A percentile compares a stretch with the other conserved stretches of the same genome.
Conservation (phyloP, 2,797 vertebrate species). For the Darevskia mixta region DNA sequence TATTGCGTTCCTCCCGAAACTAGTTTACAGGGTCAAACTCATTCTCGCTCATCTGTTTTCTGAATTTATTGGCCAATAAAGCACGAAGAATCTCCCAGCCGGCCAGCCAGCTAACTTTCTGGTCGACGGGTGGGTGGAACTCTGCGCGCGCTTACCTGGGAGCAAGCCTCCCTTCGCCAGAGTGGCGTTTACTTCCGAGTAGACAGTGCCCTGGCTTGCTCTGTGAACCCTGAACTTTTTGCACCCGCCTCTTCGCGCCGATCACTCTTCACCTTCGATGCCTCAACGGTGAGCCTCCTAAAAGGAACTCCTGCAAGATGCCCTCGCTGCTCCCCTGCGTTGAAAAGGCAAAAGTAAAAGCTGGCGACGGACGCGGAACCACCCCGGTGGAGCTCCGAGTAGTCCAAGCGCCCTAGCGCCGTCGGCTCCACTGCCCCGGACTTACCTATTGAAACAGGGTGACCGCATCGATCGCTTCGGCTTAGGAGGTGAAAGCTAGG, state of each 20-base stretch:
- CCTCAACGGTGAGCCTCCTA: neutral
- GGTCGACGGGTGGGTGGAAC: no score
- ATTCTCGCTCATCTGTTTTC: neutral
- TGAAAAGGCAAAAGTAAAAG: slow-evolving; percentile 25
- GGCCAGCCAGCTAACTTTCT: neutral
- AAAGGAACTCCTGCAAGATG: neutral
- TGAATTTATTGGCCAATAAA: neutral
- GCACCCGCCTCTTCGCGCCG: neutral
- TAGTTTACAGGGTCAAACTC: neutral
- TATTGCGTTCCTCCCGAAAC: neutral
- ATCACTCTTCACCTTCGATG: neutral
- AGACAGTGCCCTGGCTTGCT: no score
- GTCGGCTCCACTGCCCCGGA: neutral
- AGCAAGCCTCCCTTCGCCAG: neutral
- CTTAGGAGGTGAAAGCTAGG: neutral
- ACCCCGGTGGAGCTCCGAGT: neutral
- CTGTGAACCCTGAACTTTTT: no score
- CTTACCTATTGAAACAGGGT: neutral
- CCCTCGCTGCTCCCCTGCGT: neutral
- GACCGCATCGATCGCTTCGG: neutral
- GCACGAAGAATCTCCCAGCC: neutral
- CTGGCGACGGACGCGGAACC: slow-evolving; percentile 2
- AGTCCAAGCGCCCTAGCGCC: slow-evolving; percentile 3
- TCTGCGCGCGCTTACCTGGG: neutral
- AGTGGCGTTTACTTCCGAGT: neutral